Base-by-base conservation (phyloP, 2,888 invertebrate species). In the Rhagophthalmus giganteus region DNA sequence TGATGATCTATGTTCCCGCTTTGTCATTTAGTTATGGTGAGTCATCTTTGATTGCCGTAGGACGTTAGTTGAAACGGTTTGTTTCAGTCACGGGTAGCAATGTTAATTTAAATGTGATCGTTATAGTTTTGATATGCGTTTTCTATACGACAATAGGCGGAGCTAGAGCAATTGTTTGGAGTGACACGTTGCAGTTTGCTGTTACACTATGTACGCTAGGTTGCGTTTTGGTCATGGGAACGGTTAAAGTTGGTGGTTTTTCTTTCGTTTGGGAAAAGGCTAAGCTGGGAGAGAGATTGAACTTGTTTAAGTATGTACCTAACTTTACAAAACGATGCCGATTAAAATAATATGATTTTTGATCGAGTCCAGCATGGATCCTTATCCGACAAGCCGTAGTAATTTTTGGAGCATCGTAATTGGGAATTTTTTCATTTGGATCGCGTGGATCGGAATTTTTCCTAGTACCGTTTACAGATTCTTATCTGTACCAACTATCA, bases 141-240 rank as follows among this genome's bases (percentile, higher is more conserved):
- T 86, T 88, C 34, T 87, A 90, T 62, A 88, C 88, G 2, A 85
- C 87, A 1, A 69, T 88, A 25, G 88, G 84, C 24, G 85, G 86
- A 2, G 68, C 86, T 16, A 77, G 83, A 65, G 86, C 85, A 1
- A 82, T 87, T 2, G 82, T 86, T 1, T 83, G 84, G 75, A 81
- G 85, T 2, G 81, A 81, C 51, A 76, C 79, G 3, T 66, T 81
- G 34, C 84, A 86, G 48, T 37, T 45, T 37, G 15, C 25, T 8
- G 26, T 47, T 10, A 53, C 47, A 2, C 12, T 53, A 2, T 25
- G 41, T 7, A 34, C 47, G 4, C 20, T 53, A 3, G 16, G 2
- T 7, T 16, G 34, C 10, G 30, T 53, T 3, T 16, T 53, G 7
- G 13, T 47, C 11, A 47, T 53, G 41, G 53, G 53, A 2, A 46